Base-by-base conservation (phyloP, 2,113 vertebrate species). In the western clawed frog (Xenopus tropicalis) region DNA sequence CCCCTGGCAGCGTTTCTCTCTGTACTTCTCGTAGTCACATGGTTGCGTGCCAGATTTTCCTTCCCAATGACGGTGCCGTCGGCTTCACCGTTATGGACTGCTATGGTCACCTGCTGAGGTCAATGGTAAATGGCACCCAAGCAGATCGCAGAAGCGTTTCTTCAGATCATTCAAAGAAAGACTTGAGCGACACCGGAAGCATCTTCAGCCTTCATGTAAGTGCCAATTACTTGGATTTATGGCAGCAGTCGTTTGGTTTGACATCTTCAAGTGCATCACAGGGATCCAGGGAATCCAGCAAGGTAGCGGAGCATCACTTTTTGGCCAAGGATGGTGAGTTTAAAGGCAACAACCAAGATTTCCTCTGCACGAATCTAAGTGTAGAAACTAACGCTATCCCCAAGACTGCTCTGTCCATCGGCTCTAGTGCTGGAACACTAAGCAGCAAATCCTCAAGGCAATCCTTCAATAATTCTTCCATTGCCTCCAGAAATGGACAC, bases 1-100 rank as follows among this genome's bases (percentile, higher is more conserved):
- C 74, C 65, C 48, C 73, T 82, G 75, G 69, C 51, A 71, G 42
- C 65, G 83, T 72, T 43, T 76, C 72, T 78, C 70, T 88, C 25
- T 80, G 83, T 3, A 83, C 80, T 29, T 75, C 69, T 61, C 74
- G 61, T 67, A 85, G 79, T 79, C 81, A 62, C 6, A 80, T 95
- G 12, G 79, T 85, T 14, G 91, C 93, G 14, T 89, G 81, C 78
- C 91, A 92, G 77, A 84, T 95, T 51, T 65, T 89, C 82, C 80
- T 86, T 4, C 90, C 90, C 73, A 80, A 86, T 3, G 13, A 86
- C 21, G 66, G 65, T 73, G 65, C 88, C 29, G 17, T 79, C 42
- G 88, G 91, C 64, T 84, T 83, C 66, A 90, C 92, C 51, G 91
- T 95, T 77, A 80, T 93, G 59, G 80, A 78, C 74, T 93, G 80